These are phyloP conservation scores for Mythimna pallens DNA, from an alignment of 2,888 invertebrate species.

Conservation along the genomic window DNA sequence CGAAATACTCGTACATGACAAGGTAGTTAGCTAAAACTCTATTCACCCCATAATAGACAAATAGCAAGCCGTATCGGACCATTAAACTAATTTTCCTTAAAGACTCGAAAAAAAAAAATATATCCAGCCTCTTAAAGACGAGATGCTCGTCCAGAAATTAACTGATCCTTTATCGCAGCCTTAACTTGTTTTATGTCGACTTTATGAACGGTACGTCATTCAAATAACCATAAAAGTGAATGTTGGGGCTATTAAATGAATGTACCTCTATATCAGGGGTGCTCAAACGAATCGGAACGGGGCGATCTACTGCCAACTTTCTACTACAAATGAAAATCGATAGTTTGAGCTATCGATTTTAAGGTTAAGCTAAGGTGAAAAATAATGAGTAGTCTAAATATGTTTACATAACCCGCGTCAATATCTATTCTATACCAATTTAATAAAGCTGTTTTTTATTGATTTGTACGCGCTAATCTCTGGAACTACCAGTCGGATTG, in stretches of 20 bases:
- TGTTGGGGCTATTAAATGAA: conserved; percentile 58
- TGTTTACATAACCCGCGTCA: too few relatives aligned
- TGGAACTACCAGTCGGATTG: too few relatives aligned
- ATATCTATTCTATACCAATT: too few relatives aligned
- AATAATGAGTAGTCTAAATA: too few relatives aligned
- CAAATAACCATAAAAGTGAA: conserved; percentile 67
- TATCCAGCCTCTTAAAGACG: conserved; percentile 17
- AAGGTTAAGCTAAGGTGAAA: too few relatives aligned
- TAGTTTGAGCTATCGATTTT: too few relatives aligned
- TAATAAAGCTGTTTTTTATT: too few relatives aligned
- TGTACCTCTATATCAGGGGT: conserved; percentile 27
- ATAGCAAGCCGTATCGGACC: conserved; percentile 6
- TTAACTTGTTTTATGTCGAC: conserved; percentile 57
- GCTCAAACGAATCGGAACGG: not conserved
- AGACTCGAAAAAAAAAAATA: conserved; percentile 14
- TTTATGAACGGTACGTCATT: conserved; percentile 63
- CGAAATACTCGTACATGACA: not conserved
- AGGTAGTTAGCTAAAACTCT: not conserved
- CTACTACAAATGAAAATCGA: too few relatives aligned
- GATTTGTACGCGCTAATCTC: too few relatives aligned
- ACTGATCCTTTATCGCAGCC: conserved; percentile 59
- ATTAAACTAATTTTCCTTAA: conserved; percentile 23
- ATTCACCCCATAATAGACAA: not conserved
- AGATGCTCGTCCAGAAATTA: conserved; percentile 58
- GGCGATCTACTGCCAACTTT: not conserved